Conservation (phyloP, 1,140 invertebrate genomes). For the Berghia stephanieae region DNA sequence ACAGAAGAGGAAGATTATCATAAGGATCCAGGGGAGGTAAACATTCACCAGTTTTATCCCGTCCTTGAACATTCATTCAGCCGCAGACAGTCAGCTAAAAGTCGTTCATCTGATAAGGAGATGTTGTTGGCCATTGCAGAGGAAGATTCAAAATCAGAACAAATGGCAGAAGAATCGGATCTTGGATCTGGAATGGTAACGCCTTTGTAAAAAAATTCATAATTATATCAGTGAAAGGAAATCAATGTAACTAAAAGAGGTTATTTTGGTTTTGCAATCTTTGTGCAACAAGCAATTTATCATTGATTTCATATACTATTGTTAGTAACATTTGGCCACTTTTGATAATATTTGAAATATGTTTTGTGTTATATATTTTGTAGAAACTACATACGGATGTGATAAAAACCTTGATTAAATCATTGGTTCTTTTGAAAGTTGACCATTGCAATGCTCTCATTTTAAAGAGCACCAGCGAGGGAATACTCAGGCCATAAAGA, state of each 20-base stretch:
- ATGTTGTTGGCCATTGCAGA: conserved; percentile 27
- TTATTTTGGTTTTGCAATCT: background rate
- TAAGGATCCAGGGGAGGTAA: conserved; percentile 47
- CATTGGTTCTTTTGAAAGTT: too few relatives aligned
- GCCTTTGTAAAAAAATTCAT: background rate
- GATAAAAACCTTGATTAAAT: too few relatives aligned
- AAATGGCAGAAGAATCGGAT: background rate
- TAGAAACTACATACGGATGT: too few relatives aligned
- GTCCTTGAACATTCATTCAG: conserved; percentile 49
- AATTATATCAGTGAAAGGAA: background rate
- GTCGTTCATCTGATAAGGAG: conserved; percentile 27
- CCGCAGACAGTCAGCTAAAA: conserved; percentile 22
- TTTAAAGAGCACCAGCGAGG: too few relatives aligned
- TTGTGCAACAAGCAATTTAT: background rate
- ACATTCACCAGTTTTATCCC: conserved; percentile 60
- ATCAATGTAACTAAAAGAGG: background rate
- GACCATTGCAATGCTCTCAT: too few relatives aligned
- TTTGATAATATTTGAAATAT: too few relatives aligned
- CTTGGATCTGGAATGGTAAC: background rate
- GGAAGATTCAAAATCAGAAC: conserved; percentile 19
- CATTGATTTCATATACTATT: background rate
- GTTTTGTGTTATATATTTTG: too few relatives aligned
- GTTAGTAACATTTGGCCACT: background rate
- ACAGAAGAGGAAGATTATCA: conserved; percentile 23
- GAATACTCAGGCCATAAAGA: too few relatives aligned